Percentiles rank a stretch among this genome's conserved stretches.
Evolutionary conservation across 2,113 vertebrate species (phyloP).

Genomic region (Grammomys dolichurus): DNA sequence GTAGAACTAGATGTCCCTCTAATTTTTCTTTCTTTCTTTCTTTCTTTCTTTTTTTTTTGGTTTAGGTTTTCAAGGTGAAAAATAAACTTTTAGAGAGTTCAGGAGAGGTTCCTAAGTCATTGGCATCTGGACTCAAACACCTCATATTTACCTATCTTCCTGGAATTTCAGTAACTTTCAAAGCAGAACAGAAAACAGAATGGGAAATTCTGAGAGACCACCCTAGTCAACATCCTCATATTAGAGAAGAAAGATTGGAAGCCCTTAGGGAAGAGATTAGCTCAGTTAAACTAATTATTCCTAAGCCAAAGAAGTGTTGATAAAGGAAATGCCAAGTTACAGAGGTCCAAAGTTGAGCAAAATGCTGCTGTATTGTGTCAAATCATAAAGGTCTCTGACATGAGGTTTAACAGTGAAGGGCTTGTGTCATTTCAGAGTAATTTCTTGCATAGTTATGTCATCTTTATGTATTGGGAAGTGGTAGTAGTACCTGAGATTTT

Average conservation of each 20-base stretch:
- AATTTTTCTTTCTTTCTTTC: background rate
- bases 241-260: background rate
- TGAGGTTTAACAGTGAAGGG: background rate
- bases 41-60: background rate
- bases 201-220: background rate
- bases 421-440: background rate
- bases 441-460: background rate
- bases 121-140: background rate
- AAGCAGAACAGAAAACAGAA: background rate
- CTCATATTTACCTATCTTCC: background rate
- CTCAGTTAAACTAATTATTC: background rate
- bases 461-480: slow-evolving; percentile 8
- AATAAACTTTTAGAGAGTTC: background rate
- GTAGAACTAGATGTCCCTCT: background rate
- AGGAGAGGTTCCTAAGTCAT: background rate
- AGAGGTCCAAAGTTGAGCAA: background rate
- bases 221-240: background rate
- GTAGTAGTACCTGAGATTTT: background rate
- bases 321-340: background rate
- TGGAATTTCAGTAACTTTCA: background rate
- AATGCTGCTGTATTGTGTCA: background rate
- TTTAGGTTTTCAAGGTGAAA: background rate
- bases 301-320: background rate
- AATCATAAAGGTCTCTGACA: background rate
- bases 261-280: background rate